phyloP scores from a whole-genome alignment of 2,113 vertebrate genomes.

The Oncorhynchus tshawytscha region DNA sequence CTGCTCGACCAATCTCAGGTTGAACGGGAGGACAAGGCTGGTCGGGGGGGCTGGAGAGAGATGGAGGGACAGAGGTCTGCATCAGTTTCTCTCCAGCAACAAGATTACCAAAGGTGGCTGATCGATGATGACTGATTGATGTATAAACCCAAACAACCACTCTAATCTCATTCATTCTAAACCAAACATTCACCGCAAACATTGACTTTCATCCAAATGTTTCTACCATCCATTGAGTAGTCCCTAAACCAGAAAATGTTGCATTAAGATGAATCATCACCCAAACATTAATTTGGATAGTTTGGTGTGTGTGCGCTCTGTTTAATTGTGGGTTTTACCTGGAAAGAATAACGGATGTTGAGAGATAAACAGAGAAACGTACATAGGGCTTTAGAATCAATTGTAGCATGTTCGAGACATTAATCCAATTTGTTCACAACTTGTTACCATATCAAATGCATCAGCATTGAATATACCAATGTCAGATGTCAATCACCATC shows the following conservation, averaged over 20 bases:
- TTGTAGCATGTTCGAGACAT: not conserved
- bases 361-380: not conserved
- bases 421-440: not conserved
- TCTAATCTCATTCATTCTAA: not conserved
- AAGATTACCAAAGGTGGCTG: not conserved
- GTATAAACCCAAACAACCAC: not conserved
- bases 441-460: constrained; percentile 3
- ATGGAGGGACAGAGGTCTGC: not conserved
- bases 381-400: not conserved
- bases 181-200: too few relatives aligned
- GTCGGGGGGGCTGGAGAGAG: constrained; percentile 14
- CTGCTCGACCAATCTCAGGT: constrained; percentile 52
- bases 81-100: not conserved
- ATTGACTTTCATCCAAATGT: too few relatives aligned
- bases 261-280: too few relatives aligned
- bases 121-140: constrained; percentile 5
- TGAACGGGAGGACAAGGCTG: constrained; percentile 24
- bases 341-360: not conserved
- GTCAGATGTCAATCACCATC: constrained; percentile 55
- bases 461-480: constrained; percentile 11
- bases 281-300: too few relatives aligned
- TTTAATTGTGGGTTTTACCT: too few relatives aligned
- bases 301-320: too few relatives aligned
- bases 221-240: too few relatives aligned
- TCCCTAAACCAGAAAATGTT: too few relatives aligned